Conservation (phyloP, 2,797 vertebrate species). For the Notolepis coatsorum region DNA sequence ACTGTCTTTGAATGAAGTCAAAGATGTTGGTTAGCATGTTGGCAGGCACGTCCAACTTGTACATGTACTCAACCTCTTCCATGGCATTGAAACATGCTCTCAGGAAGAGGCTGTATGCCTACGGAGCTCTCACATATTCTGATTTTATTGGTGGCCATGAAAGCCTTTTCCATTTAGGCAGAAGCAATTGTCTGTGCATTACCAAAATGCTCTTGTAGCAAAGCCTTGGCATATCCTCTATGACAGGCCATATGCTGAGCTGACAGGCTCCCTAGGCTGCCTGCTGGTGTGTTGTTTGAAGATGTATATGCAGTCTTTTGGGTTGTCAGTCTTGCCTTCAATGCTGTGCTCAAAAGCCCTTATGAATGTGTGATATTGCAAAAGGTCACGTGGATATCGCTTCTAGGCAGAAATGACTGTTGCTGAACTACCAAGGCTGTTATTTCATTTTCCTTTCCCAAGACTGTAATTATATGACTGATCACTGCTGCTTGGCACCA, state of each 20-base stretch:
- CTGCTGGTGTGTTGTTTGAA: slow-evolving; percentile 25
- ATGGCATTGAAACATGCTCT: slow-evolving; percentile 24
- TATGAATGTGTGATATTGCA: slow-evolving; percentile 19
- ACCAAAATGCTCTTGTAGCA: slow-evolving; percentile 12
- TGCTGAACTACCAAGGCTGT: slow-evolving; percentile 25
- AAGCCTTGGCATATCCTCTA: slow-evolving; percentile 5
- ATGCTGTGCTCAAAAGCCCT: slow-evolving; percentile 21
- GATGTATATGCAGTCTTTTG: slow-evolving; percentile 4
- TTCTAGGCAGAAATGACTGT: slow-evolving; percentile 29
- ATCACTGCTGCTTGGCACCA: neutral
- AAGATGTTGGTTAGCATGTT: slow-evolving; percentile 30
- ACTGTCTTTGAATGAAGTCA: slow-evolving; percentile 22
- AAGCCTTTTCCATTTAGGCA: neutral
- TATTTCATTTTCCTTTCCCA: slow-evolving; percentile 40
- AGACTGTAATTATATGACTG: slow-evolving; percentile 3
- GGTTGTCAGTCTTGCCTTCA: slow-evolving; percentile 4
- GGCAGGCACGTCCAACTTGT: slow-evolving; percentile 20
- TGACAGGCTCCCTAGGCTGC: slow-evolving; percentile 3
- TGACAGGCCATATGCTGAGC: slow-evolving; percentile 4
- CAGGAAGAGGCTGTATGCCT: slow-evolving; percentile 3
- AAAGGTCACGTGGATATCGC: slow-evolving; percentile 19
- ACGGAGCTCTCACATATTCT: slow-evolving; percentile 1
- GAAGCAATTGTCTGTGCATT: slow-evolving; percentile 5
- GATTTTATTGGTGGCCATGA: slow-evolving; percentile 11
- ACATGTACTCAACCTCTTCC: slow-evolving; percentile 23